Conservation (phyloP, 2,113 vertebrate genomes). For the Apteryx mantelli region DNA sequence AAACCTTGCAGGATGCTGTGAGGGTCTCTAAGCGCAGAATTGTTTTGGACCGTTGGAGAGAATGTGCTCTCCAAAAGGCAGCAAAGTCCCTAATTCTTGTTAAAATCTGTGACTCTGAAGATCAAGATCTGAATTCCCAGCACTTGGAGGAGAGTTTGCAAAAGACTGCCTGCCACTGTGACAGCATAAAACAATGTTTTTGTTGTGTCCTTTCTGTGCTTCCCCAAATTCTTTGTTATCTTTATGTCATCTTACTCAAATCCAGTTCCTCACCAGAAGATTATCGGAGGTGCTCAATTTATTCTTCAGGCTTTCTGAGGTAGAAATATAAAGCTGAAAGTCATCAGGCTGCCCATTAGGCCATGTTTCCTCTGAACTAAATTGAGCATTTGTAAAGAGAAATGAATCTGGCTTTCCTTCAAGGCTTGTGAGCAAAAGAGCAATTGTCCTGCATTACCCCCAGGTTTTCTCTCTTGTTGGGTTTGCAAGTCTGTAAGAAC, state of each 20-base stretch:
- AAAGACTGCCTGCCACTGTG: neutral
- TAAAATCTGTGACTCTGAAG: neutral
- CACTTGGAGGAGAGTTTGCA: neutral
- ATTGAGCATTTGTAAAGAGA: neutral
- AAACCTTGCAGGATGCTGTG: neutral
- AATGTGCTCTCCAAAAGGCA: accelerated
- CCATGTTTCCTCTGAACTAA: neutral
- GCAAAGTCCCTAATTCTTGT: neutral
- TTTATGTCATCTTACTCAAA: neutral
- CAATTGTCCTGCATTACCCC: neutral
- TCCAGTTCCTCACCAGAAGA: neutral
- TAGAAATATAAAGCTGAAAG: neutral
- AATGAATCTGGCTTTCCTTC: neutral
- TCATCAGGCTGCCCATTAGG: neutral
- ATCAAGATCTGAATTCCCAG: neutral
- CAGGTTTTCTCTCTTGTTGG: neutral
- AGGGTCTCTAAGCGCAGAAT: neutral
- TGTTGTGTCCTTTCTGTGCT: neutral
- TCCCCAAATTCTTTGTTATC: neutral
- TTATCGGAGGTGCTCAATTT: neutral
- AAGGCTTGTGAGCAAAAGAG: neutral
- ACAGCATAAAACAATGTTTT: neutral
- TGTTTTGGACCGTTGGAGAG: neutral
- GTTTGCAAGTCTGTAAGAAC: neutral
- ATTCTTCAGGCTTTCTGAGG: neutral